Percentiles rank a stretch among this genome's conserved stretches.
phyloP scores from a whole-genome alignment of 2,113 vertebrate species.

The Pluvialis apricaria region DNA sequence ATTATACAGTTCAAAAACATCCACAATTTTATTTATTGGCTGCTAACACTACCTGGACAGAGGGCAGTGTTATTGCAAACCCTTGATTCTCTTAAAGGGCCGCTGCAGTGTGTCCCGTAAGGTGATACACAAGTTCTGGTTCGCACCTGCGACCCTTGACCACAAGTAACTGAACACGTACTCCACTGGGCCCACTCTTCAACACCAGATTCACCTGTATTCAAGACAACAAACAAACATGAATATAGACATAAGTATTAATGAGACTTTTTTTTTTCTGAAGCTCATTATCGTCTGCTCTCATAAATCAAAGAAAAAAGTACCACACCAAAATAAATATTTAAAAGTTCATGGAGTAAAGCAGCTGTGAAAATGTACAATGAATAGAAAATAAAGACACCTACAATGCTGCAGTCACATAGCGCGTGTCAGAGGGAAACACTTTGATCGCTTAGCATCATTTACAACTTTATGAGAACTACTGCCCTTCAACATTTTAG shows the following conservation, averaged over 20 bases:
- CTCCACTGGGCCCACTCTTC: constrained; percentile 99
- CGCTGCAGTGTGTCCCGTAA: constrained; percentile 99
- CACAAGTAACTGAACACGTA: constrained; percentile 99
- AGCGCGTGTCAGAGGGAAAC: background rate
- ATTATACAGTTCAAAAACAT: constrained; percentile 80
- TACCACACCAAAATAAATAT: constrained; percentile 18
- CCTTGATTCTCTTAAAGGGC: constrained; percentile 99
- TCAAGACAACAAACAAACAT: constrained; percentile 87
- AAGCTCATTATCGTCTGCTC: constrained; percentile 11
- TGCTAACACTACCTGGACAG: constrained; percentile 99
- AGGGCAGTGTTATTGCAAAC: constrained; percentile 99
- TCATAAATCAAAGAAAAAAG: constrained; percentile 26
- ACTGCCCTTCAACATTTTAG: background rate
- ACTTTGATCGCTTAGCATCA: background rate
- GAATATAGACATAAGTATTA: constrained; percentile 70
- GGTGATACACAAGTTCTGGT: constrained; percentile 99
- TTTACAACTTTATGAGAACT: background rate
- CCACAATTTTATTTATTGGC: constrained; percentile 85
- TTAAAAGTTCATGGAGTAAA: constrained; percentile 52
- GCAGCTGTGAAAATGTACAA: constrained; percentile 46
- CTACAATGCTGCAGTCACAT: background rate
- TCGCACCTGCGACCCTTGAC: constrained; percentile 99
- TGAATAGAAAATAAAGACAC: constrained; percentile 50
- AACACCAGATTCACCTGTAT: constrained; percentile 99
- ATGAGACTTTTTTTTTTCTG: background rate